Evolutionary conservation across 2,888 invertebrate genomes (phyloP).

Genomic region (Zele albiditarsus): DNA sequence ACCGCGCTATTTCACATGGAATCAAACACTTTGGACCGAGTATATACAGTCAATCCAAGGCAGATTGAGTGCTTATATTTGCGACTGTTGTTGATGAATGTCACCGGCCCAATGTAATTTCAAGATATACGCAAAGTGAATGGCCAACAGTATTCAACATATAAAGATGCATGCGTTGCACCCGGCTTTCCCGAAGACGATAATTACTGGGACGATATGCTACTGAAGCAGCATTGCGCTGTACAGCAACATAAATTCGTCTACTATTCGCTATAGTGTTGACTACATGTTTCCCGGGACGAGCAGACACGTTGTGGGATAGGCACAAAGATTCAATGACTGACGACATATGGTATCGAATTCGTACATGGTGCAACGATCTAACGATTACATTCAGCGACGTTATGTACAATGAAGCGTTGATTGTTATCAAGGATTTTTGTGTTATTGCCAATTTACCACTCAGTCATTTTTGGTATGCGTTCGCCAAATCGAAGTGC

Average conservation of each 20-base stretch:
- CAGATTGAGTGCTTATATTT: slow-evolving; percentile 38
- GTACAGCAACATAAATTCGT: slow-evolving; percentile 57
- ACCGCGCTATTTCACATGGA: slow-evolving; percentile 37
- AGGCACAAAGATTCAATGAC: slow-evolving; percentile 56
- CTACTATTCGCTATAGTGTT: slow-evolving; percentile 60
- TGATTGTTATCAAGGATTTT: slow-evolving; percentile 58
- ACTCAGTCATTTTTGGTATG: neutral
- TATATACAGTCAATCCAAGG: slow-evolving; percentile 37
- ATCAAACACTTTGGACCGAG: slow-evolving; percentile 27
- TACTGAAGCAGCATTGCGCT: slow-evolving; percentile 50
- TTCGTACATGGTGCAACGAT: slow-evolving; percentile 49
- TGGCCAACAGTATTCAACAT: slow-evolving; percentile 33
- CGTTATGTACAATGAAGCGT: slow-evolving; percentile 61
- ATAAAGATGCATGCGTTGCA: slow-evolving; percentile 39
- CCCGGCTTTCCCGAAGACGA: slow-evolving; percentile 52
- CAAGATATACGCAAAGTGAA: slow-evolving; percentile 28
- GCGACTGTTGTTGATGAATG: slow-evolving; percentile 32
- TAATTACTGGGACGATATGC: slow-evolving; percentile 41
- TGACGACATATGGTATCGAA: slow-evolving; percentile 60
- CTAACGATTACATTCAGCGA: slow-evolving; percentile 49
- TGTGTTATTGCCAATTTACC: slow-evolving; percentile 56
- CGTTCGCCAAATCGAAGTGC: slow-evolving; percentile 42
- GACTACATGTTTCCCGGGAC: slow-evolving; percentile 57
- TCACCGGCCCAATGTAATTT: slow-evolving; percentile 35
- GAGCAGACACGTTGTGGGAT: slow-evolving; percentile 47